A percentile compares a stretch with the other conserved stretches of the same genome.
These are phyloP conservation scores for Vanacampus margaritifer DNA, from an alignment of 2,113 vertebrate species.

Conservation along the genomic window DNA sequence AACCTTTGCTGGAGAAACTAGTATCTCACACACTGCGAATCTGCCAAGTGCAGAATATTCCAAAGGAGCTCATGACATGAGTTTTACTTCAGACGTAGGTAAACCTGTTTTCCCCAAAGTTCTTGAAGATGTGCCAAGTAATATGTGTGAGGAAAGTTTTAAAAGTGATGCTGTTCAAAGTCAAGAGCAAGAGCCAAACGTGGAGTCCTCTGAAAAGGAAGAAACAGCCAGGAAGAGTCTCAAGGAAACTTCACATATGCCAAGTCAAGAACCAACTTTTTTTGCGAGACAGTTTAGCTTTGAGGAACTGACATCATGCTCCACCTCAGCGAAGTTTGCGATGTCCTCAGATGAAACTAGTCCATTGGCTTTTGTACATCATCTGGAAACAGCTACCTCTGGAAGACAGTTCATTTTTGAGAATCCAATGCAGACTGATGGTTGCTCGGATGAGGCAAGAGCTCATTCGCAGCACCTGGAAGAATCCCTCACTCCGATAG, in stretches of 20 bases:
- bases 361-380: not conserved
- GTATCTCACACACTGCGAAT: not conserved
- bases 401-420: not conserved
- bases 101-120: not conserved
- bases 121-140: not conserved
- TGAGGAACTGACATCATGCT: slow-evolving; percentile 32
- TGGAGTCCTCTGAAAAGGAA: slow-evolving; percentile 5
- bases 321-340: slow-evolving; percentile 1
- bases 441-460: not conserved
- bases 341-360: slow-evolving; percentile 20
- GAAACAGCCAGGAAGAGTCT: slow-evolving; percentile 17
- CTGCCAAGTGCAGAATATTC: slow-evolving; percentile 18
- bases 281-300: slow-evolving; percentile 52
- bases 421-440: not conserved
- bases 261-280: slow-evolving; percentile 39
- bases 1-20: not conserved
- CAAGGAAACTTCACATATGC: slow-evolving; percentile 10
- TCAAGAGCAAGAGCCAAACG: slow-evolving; percentile 5
- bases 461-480: slow-evolving; percentile 24
- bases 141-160: slow-evolving; percentile 19
- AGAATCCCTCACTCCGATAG: slow-evolving; percentile 22
- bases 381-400: not conserved
- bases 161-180: slow-evolving; percentile 6
- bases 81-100: slow-evolving; percentile 9
- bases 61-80: slow-evolving; percentile 15